Evolutionary conservation across 2,797 vertebrate species (phyloP).

Genomic region (Protonibea diacanthus): DNA sequence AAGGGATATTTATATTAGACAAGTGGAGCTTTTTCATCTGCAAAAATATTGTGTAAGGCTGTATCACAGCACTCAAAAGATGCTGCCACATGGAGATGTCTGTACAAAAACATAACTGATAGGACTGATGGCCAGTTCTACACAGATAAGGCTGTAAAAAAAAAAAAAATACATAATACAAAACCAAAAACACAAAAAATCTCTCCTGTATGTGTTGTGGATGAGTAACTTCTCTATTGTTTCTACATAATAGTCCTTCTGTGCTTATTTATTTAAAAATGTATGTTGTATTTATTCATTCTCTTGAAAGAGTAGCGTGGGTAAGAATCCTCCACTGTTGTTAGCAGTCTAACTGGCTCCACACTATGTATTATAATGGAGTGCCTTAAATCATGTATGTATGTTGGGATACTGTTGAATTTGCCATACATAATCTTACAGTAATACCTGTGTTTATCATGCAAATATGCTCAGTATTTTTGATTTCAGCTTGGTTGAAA

Average conservation of each 20-base stretch:
- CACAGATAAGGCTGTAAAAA: slow-evolving; percentile 16
- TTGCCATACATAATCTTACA: slow-evolving; percentile 62
- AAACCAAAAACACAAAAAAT: not conserved
- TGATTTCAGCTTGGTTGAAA: slow-evolving; percentile 36
- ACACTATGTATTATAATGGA: slow-evolving; percentile 54
- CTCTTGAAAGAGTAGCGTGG: slow-evolving; percentile 22
- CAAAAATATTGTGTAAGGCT: not conserved
- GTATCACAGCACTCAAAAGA: not conserved
- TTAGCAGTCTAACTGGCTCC: slow-evolving; percentile 29
- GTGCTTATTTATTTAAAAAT: slow-evolving; percentile 46
- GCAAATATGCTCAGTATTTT: slow-evolving; percentile 50
- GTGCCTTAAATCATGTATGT: slow-evolving; percentile 73
- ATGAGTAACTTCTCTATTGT: slow-evolving; percentile 39
- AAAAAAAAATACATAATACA: not conserved
- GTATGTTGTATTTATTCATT: slow-evolving; percentile 52
- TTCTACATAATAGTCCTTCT: slow-evolving; percentile 32
- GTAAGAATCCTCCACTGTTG: slow-evolving; percentile 20
- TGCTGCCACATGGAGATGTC: not conserved
- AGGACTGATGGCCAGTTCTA: slow-evolving; percentile 8
- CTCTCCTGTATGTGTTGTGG: slow-evolving; percentile 28
- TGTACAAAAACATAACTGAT: slow-evolving; percentile 8
- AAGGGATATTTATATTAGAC: too few species aligned
- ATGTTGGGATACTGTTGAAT: slow-evolving; percentile 45
- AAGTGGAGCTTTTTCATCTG: not conserved
- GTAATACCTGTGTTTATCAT: slow-evolving; percentile 47